These are phyloP conservation scores for Apotomis betuletana DNA, from an alignment of 2,888 invertebrate species.

Conservation along the genomic window DNA sequence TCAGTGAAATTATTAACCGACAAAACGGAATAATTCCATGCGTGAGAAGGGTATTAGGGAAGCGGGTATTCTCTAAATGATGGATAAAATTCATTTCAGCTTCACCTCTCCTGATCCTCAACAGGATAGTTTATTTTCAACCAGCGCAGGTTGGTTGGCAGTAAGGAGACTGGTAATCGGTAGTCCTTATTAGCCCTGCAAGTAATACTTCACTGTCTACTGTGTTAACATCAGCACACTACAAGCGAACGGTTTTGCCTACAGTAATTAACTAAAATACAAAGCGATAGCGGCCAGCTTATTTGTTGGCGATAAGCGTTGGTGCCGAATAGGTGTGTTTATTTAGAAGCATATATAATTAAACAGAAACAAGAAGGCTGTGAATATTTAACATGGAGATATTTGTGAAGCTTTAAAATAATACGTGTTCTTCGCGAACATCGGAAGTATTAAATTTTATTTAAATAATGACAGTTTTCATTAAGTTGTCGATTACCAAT, in stretches of 20 bases:
- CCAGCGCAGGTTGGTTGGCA: conserved; percentile 73
- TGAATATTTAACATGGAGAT: too few species aligned
- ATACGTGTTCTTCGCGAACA: too few species aligned
- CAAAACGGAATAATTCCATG: conserved; percentile 50
- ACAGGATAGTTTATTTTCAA: conserved; percentile 64
- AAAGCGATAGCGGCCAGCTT: background rate
- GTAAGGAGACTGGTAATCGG: conserved; percentile 75
- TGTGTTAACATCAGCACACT: conserved; percentile 42
- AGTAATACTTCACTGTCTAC: conserved; percentile 62
- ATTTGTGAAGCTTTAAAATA: too few species aligned
- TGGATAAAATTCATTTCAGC: conserved; percentile 52
- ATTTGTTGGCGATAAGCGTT: background rate
- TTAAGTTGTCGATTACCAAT: too few species aligned
- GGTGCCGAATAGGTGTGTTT: background rate
- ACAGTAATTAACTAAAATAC: background rate
- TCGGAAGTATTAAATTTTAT: too few species aligned
- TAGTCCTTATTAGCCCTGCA: conserved; percentile 75
- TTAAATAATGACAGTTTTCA: too few species aligned
- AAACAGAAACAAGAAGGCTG: too few species aligned
- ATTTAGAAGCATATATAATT: background rate
- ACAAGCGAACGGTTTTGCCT: conserved; percentile 15
- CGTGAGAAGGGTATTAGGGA: conserved; percentile 51
- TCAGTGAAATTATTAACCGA: conserved; percentile 28
- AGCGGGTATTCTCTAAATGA: conserved; percentile 60
- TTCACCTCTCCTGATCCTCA: conserved; percentile 69